These are phyloP conservation scores for Camptogramma bilineatum DNA, from an alignment of 2,888 invertebrate genomes.

Conservation along the genomic window DNA sequence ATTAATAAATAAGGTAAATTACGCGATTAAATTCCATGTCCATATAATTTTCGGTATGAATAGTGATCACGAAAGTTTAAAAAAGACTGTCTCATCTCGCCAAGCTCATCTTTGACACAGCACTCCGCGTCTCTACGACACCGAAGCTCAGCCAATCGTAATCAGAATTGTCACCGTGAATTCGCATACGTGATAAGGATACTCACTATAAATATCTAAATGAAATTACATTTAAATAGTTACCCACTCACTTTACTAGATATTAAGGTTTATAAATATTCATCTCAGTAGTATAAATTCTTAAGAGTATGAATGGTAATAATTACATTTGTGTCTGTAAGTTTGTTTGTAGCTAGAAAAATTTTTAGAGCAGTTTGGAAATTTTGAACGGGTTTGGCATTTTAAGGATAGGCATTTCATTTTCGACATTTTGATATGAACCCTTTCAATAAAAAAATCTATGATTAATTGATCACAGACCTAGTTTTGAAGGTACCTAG, in stretches of 20 bases:
- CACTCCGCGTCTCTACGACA: conserved; percentile 55
- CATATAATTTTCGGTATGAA: too few relatives aligned
- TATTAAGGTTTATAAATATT: conserved; percentile 40
- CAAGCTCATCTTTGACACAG: conserved; percentile 46
- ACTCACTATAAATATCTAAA: conserved; percentile 58
- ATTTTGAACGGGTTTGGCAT: too few relatives aligned
- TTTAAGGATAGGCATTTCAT: too few relatives aligned
- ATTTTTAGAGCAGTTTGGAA: background rate
- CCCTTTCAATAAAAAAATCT: too few relatives aligned
- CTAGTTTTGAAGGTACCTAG: too few relatives aligned
- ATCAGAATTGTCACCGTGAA: conserved; percentile 81
- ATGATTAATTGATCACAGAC: too few relatives aligned
- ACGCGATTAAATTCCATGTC: too few relatives aligned
- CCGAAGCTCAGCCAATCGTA: conserved; percentile 68
- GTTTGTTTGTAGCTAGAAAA: background rate
- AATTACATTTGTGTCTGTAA: background rate
- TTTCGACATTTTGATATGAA: too few relatives aligned
- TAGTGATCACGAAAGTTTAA: too few relatives aligned
- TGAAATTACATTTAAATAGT: conserved; percentile 59
- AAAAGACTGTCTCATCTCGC: conserved; percentile 44
- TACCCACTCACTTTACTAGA: conserved; percentile 34
- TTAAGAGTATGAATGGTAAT: background rate
- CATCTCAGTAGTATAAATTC: background rate
- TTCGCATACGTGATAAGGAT: conserved; percentile 74
- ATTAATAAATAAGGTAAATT: too few relatives aligned